These are phyloP conservation scores for Halcyon senegalensis DNA, from an alignment of 2,113 vertebrate genomes.

Conservation along the genomic window DNA sequence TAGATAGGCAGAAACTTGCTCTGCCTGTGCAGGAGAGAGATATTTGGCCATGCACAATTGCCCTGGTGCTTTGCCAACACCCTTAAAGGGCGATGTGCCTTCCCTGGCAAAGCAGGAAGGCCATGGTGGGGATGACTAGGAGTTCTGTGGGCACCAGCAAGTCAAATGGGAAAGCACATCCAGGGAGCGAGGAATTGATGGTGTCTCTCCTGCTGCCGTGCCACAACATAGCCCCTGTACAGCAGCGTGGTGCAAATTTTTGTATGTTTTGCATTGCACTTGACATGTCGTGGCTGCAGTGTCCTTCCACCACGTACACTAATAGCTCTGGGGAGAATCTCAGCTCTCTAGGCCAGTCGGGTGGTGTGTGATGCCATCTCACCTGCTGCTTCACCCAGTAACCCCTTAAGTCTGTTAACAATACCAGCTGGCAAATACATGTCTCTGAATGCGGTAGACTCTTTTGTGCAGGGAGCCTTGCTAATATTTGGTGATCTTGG, in stretches of 20 bases:
- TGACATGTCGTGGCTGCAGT: fast-evolving
- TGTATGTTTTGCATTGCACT: background rate
- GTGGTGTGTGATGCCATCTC: fast-evolving
- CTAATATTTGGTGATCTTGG: background rate
- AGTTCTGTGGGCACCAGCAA: background rate
- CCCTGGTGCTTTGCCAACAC: background rate
- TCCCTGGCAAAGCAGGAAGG: background rate
- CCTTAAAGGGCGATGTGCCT: background rate
- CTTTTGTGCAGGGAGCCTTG: background rate
- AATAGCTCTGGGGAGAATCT: background rate
- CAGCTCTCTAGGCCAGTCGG: background rate
- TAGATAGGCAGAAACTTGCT: background rate
- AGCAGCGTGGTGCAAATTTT: background rate
- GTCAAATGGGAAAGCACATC: background rate
- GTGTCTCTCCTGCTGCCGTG: background rate
- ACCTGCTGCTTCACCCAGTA: background rate
- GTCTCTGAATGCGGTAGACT: background rate
- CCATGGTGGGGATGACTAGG: background rate
- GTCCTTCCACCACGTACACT: background rate
- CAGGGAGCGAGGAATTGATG: background rate
- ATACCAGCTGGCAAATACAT: background rate
- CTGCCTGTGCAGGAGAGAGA: background rate
- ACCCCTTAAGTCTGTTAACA: background rate
- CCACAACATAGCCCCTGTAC: too few relatives aligned
- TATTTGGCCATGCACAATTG: background rate